Evolutionary conservation across 2,797 vertebrate species (phyloP), one percentile per base, ranked within the genome.

Genomic region (Chelon auratus): DNA sequence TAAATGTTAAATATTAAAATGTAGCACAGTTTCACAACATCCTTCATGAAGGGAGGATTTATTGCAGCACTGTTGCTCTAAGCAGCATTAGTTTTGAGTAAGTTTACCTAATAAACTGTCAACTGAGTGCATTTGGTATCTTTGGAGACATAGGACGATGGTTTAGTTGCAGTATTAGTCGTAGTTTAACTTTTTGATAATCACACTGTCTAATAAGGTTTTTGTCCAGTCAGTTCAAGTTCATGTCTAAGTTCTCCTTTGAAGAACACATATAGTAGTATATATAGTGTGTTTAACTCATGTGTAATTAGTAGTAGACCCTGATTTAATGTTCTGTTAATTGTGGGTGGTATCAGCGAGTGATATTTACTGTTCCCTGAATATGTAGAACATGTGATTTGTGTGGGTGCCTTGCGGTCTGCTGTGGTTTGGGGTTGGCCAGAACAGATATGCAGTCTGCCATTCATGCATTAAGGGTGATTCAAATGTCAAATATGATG

Each of bases 401-500:
- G 62, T 84, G 77, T 78, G 84, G 80, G 62, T 66, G 70, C 72
- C 75, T 77, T 73, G 81, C 2, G 56, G 84, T 78, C 72, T 70
- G 65, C 66, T 71, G 82, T 0, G 75, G 80, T 89, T 82, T 75
- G 65, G 73, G 54, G 60, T 71, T 86, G 68, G 80, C 80, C 75
- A 74, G 70, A 71, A 75, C 71, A 66, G 70, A 82, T 17, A 89
- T 45, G 78, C 83, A 83, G 60, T 9, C 54, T 72, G 70, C 87
- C 85, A 78, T 81, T 90, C 90, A 91, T 87, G 89, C 88, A 82
- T 86, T 80, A 64, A 77, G 66, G 64, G 58, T 77, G 89, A 88
- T 91, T 91, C 83, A 85, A 51, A 70, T 87, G 92, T 92, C 89
- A 91, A 20, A 83, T 33, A 84, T 90, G 89, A 91, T 89, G 66